Evolutionary conservation across 2,113 vertebrate species (phyloP).

Genomic region (Vidua macroura): DNA sequence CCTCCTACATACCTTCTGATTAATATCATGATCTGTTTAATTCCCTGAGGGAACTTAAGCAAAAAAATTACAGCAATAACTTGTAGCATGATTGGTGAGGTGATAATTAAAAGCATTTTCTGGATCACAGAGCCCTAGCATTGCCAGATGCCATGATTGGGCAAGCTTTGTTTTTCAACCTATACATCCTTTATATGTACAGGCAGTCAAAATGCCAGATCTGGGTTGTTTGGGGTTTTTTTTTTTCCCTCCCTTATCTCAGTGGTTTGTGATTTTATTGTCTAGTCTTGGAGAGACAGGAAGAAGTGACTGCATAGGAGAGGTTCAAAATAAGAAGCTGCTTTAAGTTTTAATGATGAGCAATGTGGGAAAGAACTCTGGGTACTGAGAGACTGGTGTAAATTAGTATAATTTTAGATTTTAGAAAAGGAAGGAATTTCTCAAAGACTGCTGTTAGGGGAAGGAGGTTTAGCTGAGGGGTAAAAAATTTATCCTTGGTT

Average conservation of each 20-base stretch:
- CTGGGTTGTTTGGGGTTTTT: not conserved
- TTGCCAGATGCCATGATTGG: slow-evolving; percentile 26
- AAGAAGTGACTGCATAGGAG: not conserved
- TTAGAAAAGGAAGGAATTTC: not conserved
- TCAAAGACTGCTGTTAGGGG: not conserved
- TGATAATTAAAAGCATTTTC: slow-evolving; percentile 76
- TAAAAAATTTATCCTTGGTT: not conserved
- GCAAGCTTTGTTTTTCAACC: slow-evolving; percentile 12
- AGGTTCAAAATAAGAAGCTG: not conserved
- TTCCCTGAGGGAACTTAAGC: slow-evolving; percentile 32
- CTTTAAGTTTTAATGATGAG: not conserved
- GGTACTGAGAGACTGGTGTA: not conserved
- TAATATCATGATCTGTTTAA: slow-evolving; percentile 48
- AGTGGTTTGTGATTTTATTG: not conserved
- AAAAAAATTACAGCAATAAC: slow-evolving; percentile 56
- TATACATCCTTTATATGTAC: not conserved
- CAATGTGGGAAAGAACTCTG: not conserved
- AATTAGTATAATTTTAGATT: not conserved
- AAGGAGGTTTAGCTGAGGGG: not conserved
- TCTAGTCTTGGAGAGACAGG: not conserved
- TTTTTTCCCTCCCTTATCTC: not conserved
- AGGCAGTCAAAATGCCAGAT: not conserved
- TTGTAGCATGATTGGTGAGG: slow-evolving; percentile 57
- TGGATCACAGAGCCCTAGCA: not conserved
- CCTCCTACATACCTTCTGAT: slow-evolving; percentile 48